Base-by-base conservation (phyloP, 2,888 invertebrate genomes). In the Dysmachus trigonus region DNA sequence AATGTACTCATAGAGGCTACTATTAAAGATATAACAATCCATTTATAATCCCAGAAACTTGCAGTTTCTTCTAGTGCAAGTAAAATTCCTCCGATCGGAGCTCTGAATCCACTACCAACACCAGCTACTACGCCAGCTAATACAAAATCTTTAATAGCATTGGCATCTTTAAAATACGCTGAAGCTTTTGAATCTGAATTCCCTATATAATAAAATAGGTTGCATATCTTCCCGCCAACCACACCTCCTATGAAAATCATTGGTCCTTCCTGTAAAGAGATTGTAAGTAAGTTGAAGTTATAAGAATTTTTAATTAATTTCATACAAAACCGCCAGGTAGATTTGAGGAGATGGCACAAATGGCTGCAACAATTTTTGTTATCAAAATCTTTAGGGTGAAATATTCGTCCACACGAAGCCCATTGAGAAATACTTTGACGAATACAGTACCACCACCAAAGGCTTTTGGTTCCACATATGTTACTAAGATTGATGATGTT, bases 41-140 rank as follows among this genome's bases (percentile, higher is more conserved):
- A 93, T 86, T 96, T 95, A 91, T 99, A 99, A 92, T 99, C 99
- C 97, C 99, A 99, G 92, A 99, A 99, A 92, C 98, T 98, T 0
- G 98, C 97, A 13, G 99, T 99, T 93, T 99, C 99, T 93, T 99
- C 99, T 88, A 99, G 93, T 87, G 98, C 97, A 92, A 99, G 99
- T 27, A 99, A 93, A 38, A 99, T 98, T 51, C 99, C 99, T 89
- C 97, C 98, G 88, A 98, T 96, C 84, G 98, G 98, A 53, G 98
- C 96, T 2, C 98, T 98, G 91, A 99, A 99, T 87, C 99, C 99
- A 15, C 99, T 98, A 0, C 99, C 96, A 0, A 99, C 99, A 2
- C 99, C 99, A 2, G 98, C 97, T 0, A 99, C 98, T 1, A 98
- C 98, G 0, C 98, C 99, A 0, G 98, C 98, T 10, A 98, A 96